These are phyloP conservation scores for Trichogramma evanescens DNA, from an alignment of 2,888 invertebrate species.

Conservation along the genomic window DNA sequence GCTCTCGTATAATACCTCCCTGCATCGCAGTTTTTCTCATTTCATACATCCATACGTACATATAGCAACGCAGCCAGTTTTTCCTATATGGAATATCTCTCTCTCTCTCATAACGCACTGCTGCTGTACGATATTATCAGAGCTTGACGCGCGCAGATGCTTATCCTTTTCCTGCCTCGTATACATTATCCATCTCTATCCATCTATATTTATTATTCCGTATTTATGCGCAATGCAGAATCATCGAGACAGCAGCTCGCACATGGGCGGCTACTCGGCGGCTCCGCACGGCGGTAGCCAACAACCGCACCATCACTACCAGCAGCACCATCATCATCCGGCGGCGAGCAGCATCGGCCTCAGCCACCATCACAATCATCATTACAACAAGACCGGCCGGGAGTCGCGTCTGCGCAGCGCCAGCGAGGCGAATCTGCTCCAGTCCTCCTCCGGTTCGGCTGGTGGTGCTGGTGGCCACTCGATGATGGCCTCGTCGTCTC, in stretches of 20 bases:
- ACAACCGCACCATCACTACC: conserved; percentile 5
- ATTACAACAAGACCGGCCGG: conserved; percentile 10
- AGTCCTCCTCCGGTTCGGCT: conserved; percentile 17
- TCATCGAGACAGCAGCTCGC: conserved; percentile 17
- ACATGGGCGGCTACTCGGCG: conserved; percentile 4
- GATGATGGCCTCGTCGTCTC: background rate
- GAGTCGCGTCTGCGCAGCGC: conserved; percentile 53
- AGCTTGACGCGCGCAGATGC: no score
- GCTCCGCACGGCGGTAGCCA: background rate
- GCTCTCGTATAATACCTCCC: no score
- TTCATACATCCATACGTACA: no score
- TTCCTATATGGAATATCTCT: no score
- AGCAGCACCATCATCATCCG: conserved; percentile 1
- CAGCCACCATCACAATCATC: conserved; percentile 5
- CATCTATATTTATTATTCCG: no score
- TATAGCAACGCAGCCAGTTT: no score
- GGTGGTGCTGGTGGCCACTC: conserved; percentile 5
- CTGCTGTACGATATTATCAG: no score
- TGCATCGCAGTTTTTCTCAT: no score
- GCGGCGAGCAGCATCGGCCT: background rate
- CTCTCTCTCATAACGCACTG: no score
- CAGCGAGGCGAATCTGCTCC: conserved; percentile 79
- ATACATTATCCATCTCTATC: no score
- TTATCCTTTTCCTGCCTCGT: no score
- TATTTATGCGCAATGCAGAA: no score